A percentile compares a stretch with the other conserved stretches of the same genome.
phyloP scores from a whole-genome alignment of 2,888 invertebrate genomes.

The Apoda limacodes region DNA sequence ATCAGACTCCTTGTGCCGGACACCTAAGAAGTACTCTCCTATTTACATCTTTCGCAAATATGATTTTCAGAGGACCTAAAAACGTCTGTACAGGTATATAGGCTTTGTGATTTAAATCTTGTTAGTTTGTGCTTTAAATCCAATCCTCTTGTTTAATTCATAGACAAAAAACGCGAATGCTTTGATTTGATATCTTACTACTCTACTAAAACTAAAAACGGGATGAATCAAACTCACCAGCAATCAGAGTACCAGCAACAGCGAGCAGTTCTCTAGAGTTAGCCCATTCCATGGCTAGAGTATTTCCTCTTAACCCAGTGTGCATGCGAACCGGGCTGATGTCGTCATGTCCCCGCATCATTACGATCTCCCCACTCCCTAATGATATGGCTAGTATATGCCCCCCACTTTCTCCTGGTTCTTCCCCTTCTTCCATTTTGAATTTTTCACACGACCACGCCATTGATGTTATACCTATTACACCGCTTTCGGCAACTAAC shows the following conservation, averaged over 20 bases:
- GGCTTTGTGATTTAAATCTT: too few species aligned
- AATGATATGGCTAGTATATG: conserved; percentile 90
- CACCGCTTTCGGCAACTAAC: conserved; percentile 81
- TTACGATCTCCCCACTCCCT: conserved; percentile 88
- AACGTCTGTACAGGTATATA: too few species aligned
- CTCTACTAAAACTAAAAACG: not conserved
- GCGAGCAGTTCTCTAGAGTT: conserved; percentile 93
- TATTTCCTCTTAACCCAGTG: conserved; percentile 83
- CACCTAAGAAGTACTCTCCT: too few species aligned
- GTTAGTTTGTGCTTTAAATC: too few species aligned
- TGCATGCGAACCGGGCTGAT: conserved; percentile 88
- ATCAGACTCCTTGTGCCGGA: too few species aligned
- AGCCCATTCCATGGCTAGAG: conserved; percentile 95
- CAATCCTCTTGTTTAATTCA: too few species aligned
- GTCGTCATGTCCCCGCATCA: conserved; percentile 93
- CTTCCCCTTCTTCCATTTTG: conserved; percentile 96
- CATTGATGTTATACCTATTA: conserved; percentile 90
- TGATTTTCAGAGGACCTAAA: too few species aligned
- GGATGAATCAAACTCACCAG: conserved; percentile 41
- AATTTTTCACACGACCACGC: conserved; percentile 98
- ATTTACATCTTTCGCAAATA: too few species aligned
- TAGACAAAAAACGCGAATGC: too few species aligned
- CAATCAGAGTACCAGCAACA: conserved; percentile 82
- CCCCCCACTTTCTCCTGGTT: conserved; percentile 72
- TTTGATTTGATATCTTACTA: too few species aligned